Base-by-base conservation (phyloP, 64 coral and sea anemone genomes). In the Dendronephthya gigantea region DNA sequence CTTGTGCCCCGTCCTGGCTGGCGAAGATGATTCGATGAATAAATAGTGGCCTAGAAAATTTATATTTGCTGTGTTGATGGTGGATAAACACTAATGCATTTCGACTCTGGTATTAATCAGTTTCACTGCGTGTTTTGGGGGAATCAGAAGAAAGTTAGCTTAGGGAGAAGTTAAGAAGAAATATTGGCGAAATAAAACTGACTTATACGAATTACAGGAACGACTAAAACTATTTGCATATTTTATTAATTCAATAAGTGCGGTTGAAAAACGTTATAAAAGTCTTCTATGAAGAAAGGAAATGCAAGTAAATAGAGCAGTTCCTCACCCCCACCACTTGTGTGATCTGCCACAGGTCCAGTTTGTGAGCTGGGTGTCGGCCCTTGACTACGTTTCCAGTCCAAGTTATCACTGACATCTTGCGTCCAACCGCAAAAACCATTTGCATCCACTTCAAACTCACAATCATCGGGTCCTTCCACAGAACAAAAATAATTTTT, bases 41-140 rank as follows among this genome's bases (percentile, higher is more conserved):
- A 79, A 39, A 39, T 79, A 79, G 37, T 79, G 29, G 17, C 72
- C 72, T 79, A 79, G n/a, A n/a, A n/a, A n/a, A n/a, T n/a, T n/a
- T n/a, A n/a, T n/a, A n/a, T n/a, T n/a, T n/a, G n/a, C n/a, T n/a
- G n/a, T n/a, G n/a, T n/a, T n/a, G n/a, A n/a, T n/a, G n/a, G n/a
- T n/a, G n/a, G n/a, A n/a, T n/a, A n/a, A n/a, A n/a, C n/a, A n/a
- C n/a, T n/a, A n/a, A n/a, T n/a, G n/a, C n/a, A n/a, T n/a, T n/a
- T n/a, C n/a, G n/a, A n/a, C n/a, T n/a, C n/a, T n/a, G n/a, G n/a
- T n/a, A n/a, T n/a, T n/a, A n/a, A n/a, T n/a, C n/a, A n/a, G n/a
- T n/a, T n/a, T n/a, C n/a, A n/a, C n/a, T n/a, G n/a, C n/a, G n/a
- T n/a, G n/a, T n/a, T n/a, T n/a, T 74, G 25, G 68, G 68, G 25